Evolutionary conservation across 1,140 invertebrate species (phyloP).

Genomic region (Drosophila yakuba): DNA sequence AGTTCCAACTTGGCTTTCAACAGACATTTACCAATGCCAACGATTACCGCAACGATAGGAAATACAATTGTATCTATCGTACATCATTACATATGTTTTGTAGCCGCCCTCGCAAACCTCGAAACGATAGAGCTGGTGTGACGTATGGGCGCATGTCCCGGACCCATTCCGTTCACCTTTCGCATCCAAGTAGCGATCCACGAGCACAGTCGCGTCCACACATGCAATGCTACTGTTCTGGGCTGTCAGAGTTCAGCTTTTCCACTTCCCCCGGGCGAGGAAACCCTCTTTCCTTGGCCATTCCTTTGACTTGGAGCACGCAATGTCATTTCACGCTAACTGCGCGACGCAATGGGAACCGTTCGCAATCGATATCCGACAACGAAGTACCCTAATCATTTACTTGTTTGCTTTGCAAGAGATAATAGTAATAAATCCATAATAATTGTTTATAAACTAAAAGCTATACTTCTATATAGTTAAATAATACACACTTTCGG

Average conservation of each 20-base stretch:
- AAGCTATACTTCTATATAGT: too few species aligned
- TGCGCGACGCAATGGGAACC: slow-evolving; percentile 32
- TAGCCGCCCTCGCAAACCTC: slow-evolving; percentile 12
- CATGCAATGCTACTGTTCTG: slow-evolving; percentile 70
- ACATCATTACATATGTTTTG: background rate
- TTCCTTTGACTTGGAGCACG: slow-evolving; percentile 53
- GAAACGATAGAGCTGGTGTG: slow-evolving; percentile 17
- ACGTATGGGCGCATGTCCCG: slow-evolving; percentile 50
- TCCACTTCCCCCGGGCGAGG: background rate
- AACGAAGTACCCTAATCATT: slow-evolving; percentile 1
- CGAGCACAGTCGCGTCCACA: slow-evolving; percentile 26
- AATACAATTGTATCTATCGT: too few species aligned
- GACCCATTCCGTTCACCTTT: slow-evolving; percentile 17
- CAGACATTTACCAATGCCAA: too few species aligned
- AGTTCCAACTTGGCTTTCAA: too few species aligned
- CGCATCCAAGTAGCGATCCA: slow-evolving; percentile 13
- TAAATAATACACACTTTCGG: too few species aligned
- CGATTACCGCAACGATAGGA: too few species aligned
- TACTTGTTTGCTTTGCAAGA: too few species aligned
- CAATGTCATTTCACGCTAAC: slow-evolving; percentile 77
- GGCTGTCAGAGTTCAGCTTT: slow-evolving; percentile 25
- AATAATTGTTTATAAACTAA: too few species aligned
- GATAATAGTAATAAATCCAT: too few species aligned
- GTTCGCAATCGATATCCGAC: background rate
- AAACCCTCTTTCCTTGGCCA: slow-evolving; percentile 1